Conservation (phyloP, 2,888 invertebrate genomes). For the Selenia dentaria region DNA sequence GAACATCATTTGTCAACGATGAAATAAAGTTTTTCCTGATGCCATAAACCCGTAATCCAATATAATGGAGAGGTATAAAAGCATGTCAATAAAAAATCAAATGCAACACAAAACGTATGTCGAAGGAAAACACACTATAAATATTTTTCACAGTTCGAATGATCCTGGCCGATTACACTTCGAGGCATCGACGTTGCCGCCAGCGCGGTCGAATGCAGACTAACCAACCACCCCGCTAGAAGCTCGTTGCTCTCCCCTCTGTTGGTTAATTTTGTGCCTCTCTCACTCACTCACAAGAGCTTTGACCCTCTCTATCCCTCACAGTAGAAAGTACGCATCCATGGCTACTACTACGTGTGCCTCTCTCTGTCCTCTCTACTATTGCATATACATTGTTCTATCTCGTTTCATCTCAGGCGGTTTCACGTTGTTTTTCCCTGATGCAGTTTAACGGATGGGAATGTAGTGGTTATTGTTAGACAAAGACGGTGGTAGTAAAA, state of each 20-base stretch:
- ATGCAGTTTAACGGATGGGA: conserved; percentile 84
- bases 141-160: conserved; percentile 76
- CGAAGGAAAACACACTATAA: conserved; percentile 59
- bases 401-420: conserved; percentile 83
- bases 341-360: conserved; percentile 79
- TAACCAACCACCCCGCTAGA: conserved; percentile 80
- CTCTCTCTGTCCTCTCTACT: conserved; percentile 79
- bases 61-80: conserved; percentile 28
- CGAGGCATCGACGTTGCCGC: conserved; percentile 62
- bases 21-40: conserved; percentile 39
- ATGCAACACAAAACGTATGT: conserved; percentile 58
- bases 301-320: conserved; percentile 69
- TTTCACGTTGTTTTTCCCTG: conserved; percentile 83
- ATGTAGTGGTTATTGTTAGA: conserved; percentile 85
- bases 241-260: conserved; percentile 81
- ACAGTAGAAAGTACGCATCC: conserved; percentile 66
- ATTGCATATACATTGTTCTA: conserved; percentile 84
- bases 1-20: conserved; percentile 48
- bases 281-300: conserved; percentile 72
- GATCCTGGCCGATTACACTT: conserved; percentile 51
- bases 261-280: conserved; percentile 75
- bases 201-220: conserved; percentile 80
- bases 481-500: conserved; percentile 82
- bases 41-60: conserved; percentile 40
- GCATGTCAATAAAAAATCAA: conserved; percentile 48